Evolutionary conservation across 2,113 vertebrate genomes (phyloP).

Genomic region (Mirounga angustirostris): DNA sequence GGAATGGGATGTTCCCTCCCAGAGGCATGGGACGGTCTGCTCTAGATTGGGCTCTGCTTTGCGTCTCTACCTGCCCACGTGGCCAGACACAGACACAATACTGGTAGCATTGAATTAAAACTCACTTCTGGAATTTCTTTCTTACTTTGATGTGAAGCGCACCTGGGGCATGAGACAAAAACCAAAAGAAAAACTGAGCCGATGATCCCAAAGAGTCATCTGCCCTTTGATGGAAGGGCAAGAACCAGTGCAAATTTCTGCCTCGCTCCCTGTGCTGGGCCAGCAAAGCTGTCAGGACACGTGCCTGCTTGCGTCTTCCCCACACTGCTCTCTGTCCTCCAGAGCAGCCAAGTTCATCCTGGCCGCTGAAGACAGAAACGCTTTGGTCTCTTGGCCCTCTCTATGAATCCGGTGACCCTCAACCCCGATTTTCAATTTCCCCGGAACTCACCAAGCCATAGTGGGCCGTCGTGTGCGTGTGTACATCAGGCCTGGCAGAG

Average conservation of each 20-base stretch:
- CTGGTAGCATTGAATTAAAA: conserved; percentile 50
- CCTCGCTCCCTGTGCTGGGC: neutral
- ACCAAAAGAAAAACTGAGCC: conserved; percentile 19
- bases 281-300: neutral
- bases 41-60: neutral
- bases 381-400: neutral
- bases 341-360: neutral
- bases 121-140: conserved; percentile 67
- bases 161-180: neutral
- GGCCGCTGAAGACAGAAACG: neutral
- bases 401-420: neutral
- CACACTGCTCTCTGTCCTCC: neutral
- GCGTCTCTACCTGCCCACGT: neutral
- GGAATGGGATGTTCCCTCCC: neutral
- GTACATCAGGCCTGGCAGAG: neutral
- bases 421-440: conserved; percentile 38
- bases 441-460: neutral
- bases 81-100: neutral
- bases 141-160: conserved; percentile 49
- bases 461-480: neutral
- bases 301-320: neutral
- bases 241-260: neutral
- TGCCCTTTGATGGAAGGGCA: neutral
- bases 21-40: neutral
- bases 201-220: neutral